These are phyloP conservation scores for Gonatopus flavifemur DNA, from an alignment of 1,140 invertebrate genomes.

Conservation along the genomic window DNA sequence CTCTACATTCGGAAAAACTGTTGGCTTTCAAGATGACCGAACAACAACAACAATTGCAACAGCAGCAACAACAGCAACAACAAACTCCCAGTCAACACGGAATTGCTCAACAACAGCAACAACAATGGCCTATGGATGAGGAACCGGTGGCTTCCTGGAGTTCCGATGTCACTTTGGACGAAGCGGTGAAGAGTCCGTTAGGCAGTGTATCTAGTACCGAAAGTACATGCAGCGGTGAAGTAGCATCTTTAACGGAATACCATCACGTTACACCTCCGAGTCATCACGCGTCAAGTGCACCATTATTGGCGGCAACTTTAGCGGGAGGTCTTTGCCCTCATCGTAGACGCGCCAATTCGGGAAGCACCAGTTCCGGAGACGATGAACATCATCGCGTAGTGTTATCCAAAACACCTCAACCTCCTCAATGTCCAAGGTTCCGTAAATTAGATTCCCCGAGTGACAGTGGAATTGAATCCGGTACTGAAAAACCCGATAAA, in stretches of 20 bases:
- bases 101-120: constrained; percentile 12
- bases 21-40: constrained; percentile 90
- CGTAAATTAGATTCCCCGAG: constrained; percentile 85
- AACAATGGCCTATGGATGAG: constrained; percentile 55
- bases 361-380: constrained; percentile 74
- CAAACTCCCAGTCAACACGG: constrained; percentile 35
- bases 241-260: constrained; percentile 66
- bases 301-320: constrained; percentile 75
- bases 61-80: constrained; percentile 56
- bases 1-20: constrained; percentile 93
- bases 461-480: constrained; percentile 90
- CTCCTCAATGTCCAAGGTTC: constrained; percentile 63
- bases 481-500: constrained; percentile 82
- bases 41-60: constrained; percentile 77
- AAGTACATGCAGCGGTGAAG: constrained; percentile 69
- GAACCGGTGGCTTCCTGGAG: constrained; percentile 63
- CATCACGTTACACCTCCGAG: constrained; percentile 49
- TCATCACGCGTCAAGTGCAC: constrained; percentile 65
- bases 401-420: constrained; percentile 59
- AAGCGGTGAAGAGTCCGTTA: constrained; percentile 78
- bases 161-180: constrained; percentile 71
- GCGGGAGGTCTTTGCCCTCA: constrained; percentile 69
- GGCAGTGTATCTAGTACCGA: constrained; percentile 85
- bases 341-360: constrained; percentile 74
- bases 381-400: constrained; percentile 71